These are phyloP conservation scores for Pachypanchax playfairii DNA, from an alignment of 2,113 vertebrate genomes.

Conservation along the genomic window DNA sequence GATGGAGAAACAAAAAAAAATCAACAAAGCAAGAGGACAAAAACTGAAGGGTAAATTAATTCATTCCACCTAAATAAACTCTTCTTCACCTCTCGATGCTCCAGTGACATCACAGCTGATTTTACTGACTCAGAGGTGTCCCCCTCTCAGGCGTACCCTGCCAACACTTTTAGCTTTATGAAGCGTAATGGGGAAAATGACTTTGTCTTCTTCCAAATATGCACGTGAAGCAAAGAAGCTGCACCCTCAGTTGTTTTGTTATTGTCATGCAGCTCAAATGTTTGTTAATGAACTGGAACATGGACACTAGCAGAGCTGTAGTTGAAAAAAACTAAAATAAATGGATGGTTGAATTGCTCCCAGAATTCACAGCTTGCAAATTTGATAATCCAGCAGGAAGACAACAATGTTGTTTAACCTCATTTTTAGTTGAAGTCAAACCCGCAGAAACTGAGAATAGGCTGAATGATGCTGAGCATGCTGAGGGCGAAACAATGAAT, in stretches of 20 bases:
- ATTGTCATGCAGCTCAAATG: background rate
- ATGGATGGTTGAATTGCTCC: background rate
- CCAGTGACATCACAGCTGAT: conserved; percentile 42
- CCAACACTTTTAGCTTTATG: conserved; percentile 13
- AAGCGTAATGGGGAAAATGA: conserved; percentile 64
- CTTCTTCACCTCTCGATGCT: conserved; percentile 9
- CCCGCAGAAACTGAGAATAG: conserved; percentile 13
- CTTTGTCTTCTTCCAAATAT: conserved; percentile 26
- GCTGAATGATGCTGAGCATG: background rate
- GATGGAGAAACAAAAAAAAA: conserved; percentile 5
- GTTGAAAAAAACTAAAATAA: background rate
- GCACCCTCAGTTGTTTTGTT: conserved; percentile 3
- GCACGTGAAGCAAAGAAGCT: conserved; percentile 8
- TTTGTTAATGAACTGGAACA: conserved; percentile 6
- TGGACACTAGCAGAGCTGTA: background rate
- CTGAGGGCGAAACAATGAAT: conserved; percentile 36
- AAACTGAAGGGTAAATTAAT: background rate
- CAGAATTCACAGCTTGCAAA: conserved; percentile 2
- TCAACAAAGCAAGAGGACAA: background rate
- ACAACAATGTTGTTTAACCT: conserved; percentile 20
- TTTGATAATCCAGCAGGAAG: conserved; percentile 14
- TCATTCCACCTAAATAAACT: no score
- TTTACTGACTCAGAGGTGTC: conserved; percentile 65
- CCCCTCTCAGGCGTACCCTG: conserved; percentile 49
- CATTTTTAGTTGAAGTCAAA: conserved; percentile 25